Percentiles rank a stretch among this genome's conserved stretches.
phyloP scores from a whole-genome alignment of 2,797 vertebrate genomes.

The Myiotriccus ornatus region DNA sequence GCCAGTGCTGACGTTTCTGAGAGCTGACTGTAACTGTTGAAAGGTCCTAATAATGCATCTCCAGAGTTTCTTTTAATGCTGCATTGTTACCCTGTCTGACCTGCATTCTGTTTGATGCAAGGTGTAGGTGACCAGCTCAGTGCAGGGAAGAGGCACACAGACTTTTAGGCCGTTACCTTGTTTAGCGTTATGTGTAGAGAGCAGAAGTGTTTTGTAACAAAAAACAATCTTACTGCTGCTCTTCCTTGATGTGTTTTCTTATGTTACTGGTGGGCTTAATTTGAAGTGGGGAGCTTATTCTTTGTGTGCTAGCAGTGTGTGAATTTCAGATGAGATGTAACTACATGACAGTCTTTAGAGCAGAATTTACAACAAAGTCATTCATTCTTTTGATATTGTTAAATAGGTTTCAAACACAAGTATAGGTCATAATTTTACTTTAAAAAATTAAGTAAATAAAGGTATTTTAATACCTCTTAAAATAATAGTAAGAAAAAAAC shows the following conservation, averaged over 20 bases:
- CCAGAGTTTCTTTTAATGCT: neutral
- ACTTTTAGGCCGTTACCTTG: neutral
- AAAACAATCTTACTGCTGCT: neutral
- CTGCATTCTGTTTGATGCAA: neutral
- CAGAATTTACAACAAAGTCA: neutral
- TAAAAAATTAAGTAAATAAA: neutral
- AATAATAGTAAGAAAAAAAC: neutral
- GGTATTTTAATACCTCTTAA: neutral
- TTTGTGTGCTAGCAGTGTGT: neutral
- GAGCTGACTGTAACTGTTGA: neutral
- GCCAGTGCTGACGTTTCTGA: neutral
- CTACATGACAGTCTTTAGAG: neutral
- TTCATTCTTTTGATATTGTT: neutral
- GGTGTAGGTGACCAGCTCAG: neutral
- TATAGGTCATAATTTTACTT: neutral
- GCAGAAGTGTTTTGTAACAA: neutral
- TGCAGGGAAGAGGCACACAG: neutral
- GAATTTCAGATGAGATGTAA: neutral
- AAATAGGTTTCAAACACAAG: neutral
- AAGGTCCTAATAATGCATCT: neutral
- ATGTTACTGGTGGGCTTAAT: neutral
- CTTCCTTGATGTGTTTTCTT: neutral
- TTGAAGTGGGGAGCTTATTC: neutral
- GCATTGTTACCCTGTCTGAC: accelerated
- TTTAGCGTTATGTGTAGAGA: accelerated